These are phyloP conservation scores for Prosapia bicincta DNA, from an alignment of 2,888 invertebrate genomes.

Conservation along the genomic window DNA sequence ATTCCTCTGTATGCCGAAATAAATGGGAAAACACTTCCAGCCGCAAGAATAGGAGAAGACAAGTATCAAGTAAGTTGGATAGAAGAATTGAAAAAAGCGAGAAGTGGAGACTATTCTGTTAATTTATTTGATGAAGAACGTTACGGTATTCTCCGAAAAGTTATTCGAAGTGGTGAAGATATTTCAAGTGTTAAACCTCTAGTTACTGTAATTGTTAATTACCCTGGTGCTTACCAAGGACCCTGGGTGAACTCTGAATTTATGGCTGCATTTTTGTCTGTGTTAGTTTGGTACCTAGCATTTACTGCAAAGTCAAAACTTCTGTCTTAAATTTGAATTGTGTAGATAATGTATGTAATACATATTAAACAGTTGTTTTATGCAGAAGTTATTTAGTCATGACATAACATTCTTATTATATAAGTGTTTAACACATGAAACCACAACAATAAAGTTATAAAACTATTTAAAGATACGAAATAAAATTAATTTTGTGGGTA, in stretches of 20 bases:
- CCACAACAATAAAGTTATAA: too few relatives aligned
- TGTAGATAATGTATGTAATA: neutral
- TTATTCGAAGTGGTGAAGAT: constrained; percentile 64
- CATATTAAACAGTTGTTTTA: neutral
- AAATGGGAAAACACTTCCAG: constrained; percentile 79
- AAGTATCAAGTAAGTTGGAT: constrained; percentile 94
- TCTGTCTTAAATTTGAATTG: constrained; percentile 43
- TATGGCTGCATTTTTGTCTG: constrained; percentile 73
- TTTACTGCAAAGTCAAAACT: constrained; percentile 80
- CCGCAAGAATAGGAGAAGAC: constrained; percentile 66
- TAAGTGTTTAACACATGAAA: too few relatives aligned
- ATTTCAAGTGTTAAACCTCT: constrained; percentile 64
- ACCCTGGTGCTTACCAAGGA: constrained; percentile 82
- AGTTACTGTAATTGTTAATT: constrained; percentile 66
- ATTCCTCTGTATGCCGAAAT: constrained; percentile 86
- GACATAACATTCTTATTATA: too few relatives aligned
- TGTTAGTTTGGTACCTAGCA: constrained; percentile 81
- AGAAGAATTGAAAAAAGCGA: constrained; percentile 78
- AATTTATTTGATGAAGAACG: constrained; percentile 91
- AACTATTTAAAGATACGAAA: too few relatives aligned
- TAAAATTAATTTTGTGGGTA: too few relatives aligned
- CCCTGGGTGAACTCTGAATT: constrained; percentile 93
- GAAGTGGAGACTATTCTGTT: constrained; percentile 75
- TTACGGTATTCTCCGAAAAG: constrained; percentile 81
- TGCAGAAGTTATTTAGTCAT: too few relatives aligned